Base-by-base conservation (phyloP, 2,888 invertebrate genomes). In the Argyra leucocephala region DNA sequence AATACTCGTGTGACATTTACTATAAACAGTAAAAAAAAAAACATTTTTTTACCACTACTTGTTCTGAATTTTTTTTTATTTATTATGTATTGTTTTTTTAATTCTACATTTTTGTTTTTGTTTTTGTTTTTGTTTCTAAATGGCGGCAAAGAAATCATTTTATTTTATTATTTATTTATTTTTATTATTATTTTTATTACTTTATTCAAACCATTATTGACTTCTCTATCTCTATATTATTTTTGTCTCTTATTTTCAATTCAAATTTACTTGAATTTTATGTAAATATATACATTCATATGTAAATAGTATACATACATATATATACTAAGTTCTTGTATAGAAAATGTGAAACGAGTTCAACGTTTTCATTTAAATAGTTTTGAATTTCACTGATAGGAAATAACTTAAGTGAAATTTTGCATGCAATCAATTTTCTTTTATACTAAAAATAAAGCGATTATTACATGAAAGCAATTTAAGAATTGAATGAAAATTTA, bases 161-260 rank as follows among this genome's bases (percentile, higher is more conserved):
- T 3, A 48, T 18, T 48, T 48, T 48, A 5, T 18, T 48, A 18
- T 18, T 48, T 48, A 48, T 48, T 48, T 48, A 15, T 48, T 48
- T 48, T 48, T 48, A 48, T 48, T 48, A 48, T 48, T 48, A 48
- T 48, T 48, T 18, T 48, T 48, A 48, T 48, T 48, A 48, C 48
- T 48, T 48, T 48, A 48, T 18, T 18, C 48, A 48, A 18, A 18
- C 18, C 18, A 2, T 48, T 2, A 48, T 48, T 15, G 18, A 48
- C 18, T 48, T 48, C 12, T 48, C 31, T 10, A 31, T 48, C 4
- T n/a, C 18, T 15, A 48, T 48, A 18, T 18, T 48, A 48, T 48
- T 48, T 48, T 48, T 48, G 15, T 48, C 48, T 48, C 48, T 15
- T 48, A 48, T 48, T 48, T 48, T 18, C 48, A 18, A 48, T 12